Conservation (phyloP, 2,888 invertebrate species). For the Schrankia costaestrigalis region DNA sequence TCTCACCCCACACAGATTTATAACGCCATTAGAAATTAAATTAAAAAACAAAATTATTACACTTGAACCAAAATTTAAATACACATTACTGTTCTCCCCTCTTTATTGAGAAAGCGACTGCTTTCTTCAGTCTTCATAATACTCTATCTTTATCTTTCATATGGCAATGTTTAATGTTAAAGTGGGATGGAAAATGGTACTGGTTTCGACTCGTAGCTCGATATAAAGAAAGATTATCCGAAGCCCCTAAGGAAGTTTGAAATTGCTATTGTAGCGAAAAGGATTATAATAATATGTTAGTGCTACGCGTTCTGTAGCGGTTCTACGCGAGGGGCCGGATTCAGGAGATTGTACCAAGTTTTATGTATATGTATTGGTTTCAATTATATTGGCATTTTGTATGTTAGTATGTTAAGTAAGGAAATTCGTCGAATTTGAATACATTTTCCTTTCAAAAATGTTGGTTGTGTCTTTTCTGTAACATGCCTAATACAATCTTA, state of each 20-base stretch:
- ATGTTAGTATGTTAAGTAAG: too few species aligned
- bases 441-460: too few species aligned
- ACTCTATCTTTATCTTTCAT: slow-evolving; percentile 40
- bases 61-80: slow-evolving; percentile 79
- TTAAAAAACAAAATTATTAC: slow-evolving; percentile 79
- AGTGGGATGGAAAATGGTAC: slow-evolving; percentile 47
- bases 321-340: slow-evolving; percentile 60
- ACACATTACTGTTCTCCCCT: slow-evolving; percentile 75
- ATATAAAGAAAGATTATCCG: slow-evolving; percentile 82
- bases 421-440: too few species aligned
- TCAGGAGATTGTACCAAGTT: slow-evolving; percentile 50
- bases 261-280: slow-evolving; percentile 82
- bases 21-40: slow-evolving; percentile 74
- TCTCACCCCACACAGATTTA: slow-evolving; percentile 58
- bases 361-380: slow-evolving; percentile 36
- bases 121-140: slow-evolving; percentile 57
- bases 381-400: slow-evolving; percentile 26
- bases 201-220: slow-evolving; percentile 66
- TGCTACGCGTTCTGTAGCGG: slow-evolving; percentile 76
- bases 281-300: slow-evolving; percentile 82
- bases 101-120: slow-evolving; percentile 74
- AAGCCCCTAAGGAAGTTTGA: slow-evolving; percentile 82
- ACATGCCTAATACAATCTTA: too few species aligned
- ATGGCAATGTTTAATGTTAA: slow-evolving; percentile 24
- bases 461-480: too few species aligned